Conservation (phyloP, 1,140 invertebrate species). For the Diuraphis noxia region DNA sequence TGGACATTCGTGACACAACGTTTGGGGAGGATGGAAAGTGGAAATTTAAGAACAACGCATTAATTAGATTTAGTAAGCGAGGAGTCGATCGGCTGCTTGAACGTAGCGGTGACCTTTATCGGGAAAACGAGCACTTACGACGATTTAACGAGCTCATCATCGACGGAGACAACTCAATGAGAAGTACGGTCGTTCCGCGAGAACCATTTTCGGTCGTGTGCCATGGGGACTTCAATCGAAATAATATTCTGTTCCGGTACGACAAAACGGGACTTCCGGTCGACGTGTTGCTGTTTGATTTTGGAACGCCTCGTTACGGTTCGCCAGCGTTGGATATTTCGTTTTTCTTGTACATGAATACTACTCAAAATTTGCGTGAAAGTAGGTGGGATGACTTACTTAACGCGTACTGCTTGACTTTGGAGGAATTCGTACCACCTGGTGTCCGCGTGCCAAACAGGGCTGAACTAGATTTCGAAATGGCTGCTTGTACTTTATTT, state of each 20-base stretch:
- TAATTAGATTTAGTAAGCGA: neutral
- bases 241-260: constrained; percentile 59
- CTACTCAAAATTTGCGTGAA: constrained; percentile 55
- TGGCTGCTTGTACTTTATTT: neutral
- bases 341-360: constrained; percentile 60
- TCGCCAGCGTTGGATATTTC: constrained; percentile 61
- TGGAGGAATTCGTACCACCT: neutral
- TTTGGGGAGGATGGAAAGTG: neutral
- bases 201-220: constrained; percentile 60
- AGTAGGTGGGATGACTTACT: constrained; percentile 58
- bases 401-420: constrained; percentile 58
- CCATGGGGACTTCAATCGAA: constrained; percentile 61
- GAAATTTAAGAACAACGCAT: neutral
- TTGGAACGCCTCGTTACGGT: constrained; percentile 59
- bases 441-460: neutral
- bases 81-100: neutral
- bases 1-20: neutral
- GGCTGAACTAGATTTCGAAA: neutral
- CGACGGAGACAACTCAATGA: neutral
- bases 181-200: neutral
- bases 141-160: neutral
- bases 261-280: constrained; percentile 53
- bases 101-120: neutral
- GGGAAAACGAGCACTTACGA: neutral
- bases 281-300: constrained; percentile 60